Conservation (phyloP, 37 sponge, comb jelly and placozoan species). For the Geodia barretti region DNA sequence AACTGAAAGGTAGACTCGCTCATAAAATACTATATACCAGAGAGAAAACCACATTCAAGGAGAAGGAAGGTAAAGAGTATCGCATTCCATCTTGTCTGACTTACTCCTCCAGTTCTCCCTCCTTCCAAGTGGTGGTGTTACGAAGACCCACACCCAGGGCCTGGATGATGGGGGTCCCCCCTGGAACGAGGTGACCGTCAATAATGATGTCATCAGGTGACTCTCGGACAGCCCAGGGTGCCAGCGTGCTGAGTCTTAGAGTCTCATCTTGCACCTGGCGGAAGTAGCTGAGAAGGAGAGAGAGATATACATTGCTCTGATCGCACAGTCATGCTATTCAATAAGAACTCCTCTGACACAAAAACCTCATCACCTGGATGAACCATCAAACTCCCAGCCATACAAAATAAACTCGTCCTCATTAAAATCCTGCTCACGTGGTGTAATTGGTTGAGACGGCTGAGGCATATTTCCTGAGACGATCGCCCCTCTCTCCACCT, state of each 20-base stretch:
- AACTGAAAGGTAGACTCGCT: too few species aligned
- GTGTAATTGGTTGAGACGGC: not conserved
- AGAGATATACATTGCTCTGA: not conserved
- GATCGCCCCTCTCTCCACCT: slow-evolving; percentile 28
- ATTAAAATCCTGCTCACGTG: not conserved
- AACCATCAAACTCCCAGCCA: too few species aligned
- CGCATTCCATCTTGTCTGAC: not conserved
- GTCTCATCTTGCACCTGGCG: slow-evolving; percentile 87
- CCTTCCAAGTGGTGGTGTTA: slow-evolving; percentile 61
- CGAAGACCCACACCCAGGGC: slow-evolving; percentile 85
- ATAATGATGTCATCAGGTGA: slow-evolving; percentile 62
- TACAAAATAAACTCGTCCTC: too few species aligned
- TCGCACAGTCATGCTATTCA: too few species aligned
- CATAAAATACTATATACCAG: too few species aligned
- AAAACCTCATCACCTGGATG: too few species aligned
- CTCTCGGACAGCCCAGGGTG: slow-evolving; percentile 83
- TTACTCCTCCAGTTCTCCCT: slow-evolving; percentile 28
- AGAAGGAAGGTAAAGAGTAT: too few species aligned
- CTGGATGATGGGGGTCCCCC: slow-evolving; percentile 83
- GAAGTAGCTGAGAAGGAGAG: slow-evolving; percentile 44
- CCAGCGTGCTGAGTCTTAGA: slow-evolving; percentile 78
- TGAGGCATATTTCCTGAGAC: slow-evolving; percentile 48
- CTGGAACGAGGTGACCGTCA: slow-evolving; percentile 71
- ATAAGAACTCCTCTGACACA: too few species aligned
- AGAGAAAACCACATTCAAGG: too few species aligned